Base-by-base conservation (phyloP, 1,140 invertebrate genomes). In the Aphelenchoides avenae region DNA sequence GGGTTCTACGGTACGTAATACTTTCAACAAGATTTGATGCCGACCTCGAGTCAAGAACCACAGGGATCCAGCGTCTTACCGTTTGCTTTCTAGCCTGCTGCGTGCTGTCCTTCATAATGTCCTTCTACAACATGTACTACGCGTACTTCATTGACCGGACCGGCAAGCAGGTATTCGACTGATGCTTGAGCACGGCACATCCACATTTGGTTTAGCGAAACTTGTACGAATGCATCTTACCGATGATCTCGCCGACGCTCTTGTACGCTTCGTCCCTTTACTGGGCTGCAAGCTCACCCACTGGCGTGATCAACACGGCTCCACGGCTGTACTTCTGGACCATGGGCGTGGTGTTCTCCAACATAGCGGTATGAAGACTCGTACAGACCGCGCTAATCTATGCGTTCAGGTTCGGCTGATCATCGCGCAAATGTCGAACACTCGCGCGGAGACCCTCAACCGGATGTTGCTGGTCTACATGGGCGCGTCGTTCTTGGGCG, bases 391-490 rank as follows among this genome's bases (percentile, higher is more conserved):
- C n/a, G n/a, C n/a, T n/a, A n/a, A n/a, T n/a, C n/a, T n/a, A n/a
- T n/a, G n/a, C n/a, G n/a, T n/a, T 56, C 69, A 82, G 81, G 79
- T 78, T 60, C 77, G 78, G 5, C 59, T 82, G 30, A 82, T 82
- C 33, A 80, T 82, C 40, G 72, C 75, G 29, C 80, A 82, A 73
- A 82, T 82, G 81, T 81, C 79, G 47, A 73, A 70, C 44, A 82
- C 80, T 4, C 60, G 79, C 22, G 79, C 78, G 67, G 73, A 80
- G 51, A 50, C 52, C 7, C 31, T 74, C 40, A 73, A 76, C 36
- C 31, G 18, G 5, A 51, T 72, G 11, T 37, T 76, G 5, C 31
- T 58, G 15, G 26, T 71, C 9, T 76, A 76, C 50, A 22, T 48
- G 5, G 11, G 54, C 15, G 37, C 55, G 5, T 48, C 57, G 29